Evolutionary conservation across 2,888 invertebrate genomes (phyloP), one percentile per base, ranked within the genome.

Genomic region (Lissonota sp.): DNA sequence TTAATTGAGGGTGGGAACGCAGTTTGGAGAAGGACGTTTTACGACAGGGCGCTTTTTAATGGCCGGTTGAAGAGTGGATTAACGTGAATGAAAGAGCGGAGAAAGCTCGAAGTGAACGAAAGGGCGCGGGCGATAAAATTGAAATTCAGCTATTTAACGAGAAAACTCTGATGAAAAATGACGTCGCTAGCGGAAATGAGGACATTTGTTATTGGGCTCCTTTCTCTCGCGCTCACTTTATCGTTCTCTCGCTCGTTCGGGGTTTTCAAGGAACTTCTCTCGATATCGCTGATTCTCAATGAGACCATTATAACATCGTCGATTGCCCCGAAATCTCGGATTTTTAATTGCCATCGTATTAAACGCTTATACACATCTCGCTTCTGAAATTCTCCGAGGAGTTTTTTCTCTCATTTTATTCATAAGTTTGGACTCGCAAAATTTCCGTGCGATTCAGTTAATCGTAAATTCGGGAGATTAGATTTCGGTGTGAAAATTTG

Each of bases 81-180:
- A n/a, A n/a, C n/a, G n/a, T n/a, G n/a, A n/a, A n/a, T n/a, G 14
- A 8, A 37, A 6, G 7, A 42, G 37, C 40, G 39, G 5, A 40
- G 14, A 37, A 26, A 53, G n/a, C 26, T 12, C 40, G n/a, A 14
- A 55, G 16, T 1, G 53, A 57, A 49, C 10, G n/a, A 72, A 62
- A 73, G 73, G 49, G 7, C 49, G 53, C 53, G 16, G 42, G 46
- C 55, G 46, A 69, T 69, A 63, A 79, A 73, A 26, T 67, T 55
- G 26, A 62, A 69, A 69, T 63, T 73, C 63, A 67, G 55, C 42
- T 69, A 63, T 79, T 53, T 55, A 73, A 69, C 62, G 73, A 79
- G 63, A 71, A 57, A 69, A 73, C 46, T 49, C 42, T 55, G 26
- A 74, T 70, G 66, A 71, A 58, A 66, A 71, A 67, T 53, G 58